These are phyloP conservation scores for Riparia riparia DNA, from an alignment of 2,113 vertebrate genomes.

Conservation along the genomic window DNA sequence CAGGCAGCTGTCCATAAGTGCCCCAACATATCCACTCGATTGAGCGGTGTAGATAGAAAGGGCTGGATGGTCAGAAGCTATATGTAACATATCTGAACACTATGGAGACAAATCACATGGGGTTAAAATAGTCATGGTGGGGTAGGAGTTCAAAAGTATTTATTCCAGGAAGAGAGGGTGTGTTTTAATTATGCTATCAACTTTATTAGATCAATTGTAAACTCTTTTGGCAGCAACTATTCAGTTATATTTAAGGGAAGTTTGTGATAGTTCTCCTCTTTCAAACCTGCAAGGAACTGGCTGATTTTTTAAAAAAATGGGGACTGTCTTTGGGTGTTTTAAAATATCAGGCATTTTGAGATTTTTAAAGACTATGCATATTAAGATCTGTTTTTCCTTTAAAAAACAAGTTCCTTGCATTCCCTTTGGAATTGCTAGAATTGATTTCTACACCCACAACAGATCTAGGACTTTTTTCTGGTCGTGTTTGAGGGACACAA, in stretches of 20 bases:
- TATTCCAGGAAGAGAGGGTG: neutral
- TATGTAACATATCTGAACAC: neutral
- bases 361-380: neutral
- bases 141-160: neutral
- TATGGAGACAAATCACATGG: neutral
- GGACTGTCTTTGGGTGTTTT: neutral
- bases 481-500: neutral
- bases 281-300: neutral
- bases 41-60: neutral
- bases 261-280: neutral
- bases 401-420: neutral
- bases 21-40: neutral
- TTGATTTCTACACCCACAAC: neutral
- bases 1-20: neutral
- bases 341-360: neutral
- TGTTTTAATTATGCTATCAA: neutral
- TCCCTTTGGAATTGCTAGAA: neutral
- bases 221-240: neutral
- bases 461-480: neutral
- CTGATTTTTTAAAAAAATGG: accelerated
- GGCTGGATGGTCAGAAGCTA: neutral
- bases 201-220: neutral
- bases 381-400: neutral
- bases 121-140: neutral
- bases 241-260: neutral